These are phyloP conservation scores for Calonectris borealis DNA, from an alignment of 2,113 vertebrate genomes.

Conservation along the genomic window DNA sequence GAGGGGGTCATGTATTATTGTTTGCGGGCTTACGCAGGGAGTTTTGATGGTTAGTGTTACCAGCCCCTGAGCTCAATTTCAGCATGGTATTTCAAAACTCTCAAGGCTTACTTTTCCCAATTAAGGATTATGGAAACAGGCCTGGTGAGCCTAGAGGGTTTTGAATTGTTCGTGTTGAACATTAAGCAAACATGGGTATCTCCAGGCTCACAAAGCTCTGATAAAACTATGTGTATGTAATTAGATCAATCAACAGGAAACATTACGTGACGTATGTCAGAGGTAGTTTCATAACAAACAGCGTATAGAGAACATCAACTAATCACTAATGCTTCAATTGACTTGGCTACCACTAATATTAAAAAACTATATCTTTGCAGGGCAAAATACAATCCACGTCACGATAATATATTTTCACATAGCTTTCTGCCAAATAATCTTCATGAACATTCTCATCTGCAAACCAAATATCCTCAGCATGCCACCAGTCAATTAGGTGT, in stretches of 20 bases:
- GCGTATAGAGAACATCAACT: neutral
- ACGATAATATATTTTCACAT: neutral
- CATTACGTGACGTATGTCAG: conserved; percentile 53
- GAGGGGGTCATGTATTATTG: neutral
- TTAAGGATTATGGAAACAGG: conserved; percentile 73
- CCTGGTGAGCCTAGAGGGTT: conserved; percentile 67
- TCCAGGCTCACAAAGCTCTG: conserved; percentile 72
- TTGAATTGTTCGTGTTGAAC: conserved; percentile 71
- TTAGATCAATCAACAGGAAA: conserved; percentile 73
- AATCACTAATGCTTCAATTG: neutral
- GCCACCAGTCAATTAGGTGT: conserved; percentile 17
- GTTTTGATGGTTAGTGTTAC: conserved; percentile 16
- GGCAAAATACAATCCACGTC: neutral
- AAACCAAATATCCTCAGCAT: conserved; percentile 41
- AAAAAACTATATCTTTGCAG: neutral
- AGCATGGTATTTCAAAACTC: conserved; percentile 67
- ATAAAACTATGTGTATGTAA: conserved; percentile 69
- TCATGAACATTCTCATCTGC: neutral
- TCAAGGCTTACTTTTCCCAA: conserved; percentile 68
- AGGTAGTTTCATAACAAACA: conserved; percentile 33
- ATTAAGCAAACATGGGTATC: conserved; percentile 71
- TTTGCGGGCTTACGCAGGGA: neutral
- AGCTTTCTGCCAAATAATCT: neutral
- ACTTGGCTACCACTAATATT: neutral
- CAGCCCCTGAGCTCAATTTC: conserved; percentile 53